Percentiles rank a stretch among this genome's conserved stretches.
phyloP scores from a whole-genome alignment of 2,888 invertebrate genomes.

The Leptodirus hochenwartii region DNA sequence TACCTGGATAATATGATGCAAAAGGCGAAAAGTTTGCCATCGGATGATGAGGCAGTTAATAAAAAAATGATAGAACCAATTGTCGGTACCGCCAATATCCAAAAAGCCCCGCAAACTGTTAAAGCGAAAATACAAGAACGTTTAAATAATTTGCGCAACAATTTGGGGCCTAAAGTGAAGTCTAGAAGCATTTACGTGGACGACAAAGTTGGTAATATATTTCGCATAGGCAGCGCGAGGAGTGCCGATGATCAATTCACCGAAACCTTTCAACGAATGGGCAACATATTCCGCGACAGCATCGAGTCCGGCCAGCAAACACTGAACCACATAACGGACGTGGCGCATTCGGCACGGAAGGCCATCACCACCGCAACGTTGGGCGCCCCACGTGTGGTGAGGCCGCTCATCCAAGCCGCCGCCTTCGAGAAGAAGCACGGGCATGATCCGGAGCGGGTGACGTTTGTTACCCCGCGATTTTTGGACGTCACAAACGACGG shows the following conservation, averaged over 20 bases:
- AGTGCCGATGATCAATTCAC: no score
- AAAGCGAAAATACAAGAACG: not conserved
- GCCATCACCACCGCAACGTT: constrained; percentile 16
- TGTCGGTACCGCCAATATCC: not conserved
- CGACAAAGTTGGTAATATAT: no score
- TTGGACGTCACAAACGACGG: constrained; percentile 11
- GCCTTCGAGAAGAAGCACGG: constrained; percentile 8
- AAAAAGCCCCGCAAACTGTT: constrained; percentile 5
- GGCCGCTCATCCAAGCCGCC: constrained; percentile 16
- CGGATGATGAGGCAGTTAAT: not conserved
- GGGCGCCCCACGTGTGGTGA: constrained; percentile 18
- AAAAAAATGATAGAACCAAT: constrained; percentile 3
- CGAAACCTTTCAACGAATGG: constrained; percentile 17
- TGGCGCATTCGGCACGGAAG: constrained; percentile 22
- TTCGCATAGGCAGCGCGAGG: no score
- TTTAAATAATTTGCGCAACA: no score
- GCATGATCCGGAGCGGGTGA: constrained; percentile 8
- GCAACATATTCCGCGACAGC: constrained; percentile 20
- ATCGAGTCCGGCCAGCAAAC: constrained; percentile 23
- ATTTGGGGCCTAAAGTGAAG: no score
- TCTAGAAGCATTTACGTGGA: no score
- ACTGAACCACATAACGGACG: constrained; percentile 20
- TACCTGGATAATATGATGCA: no score
- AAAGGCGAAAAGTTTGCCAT: constrained; percentile 1
- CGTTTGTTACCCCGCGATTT: constrained; percentile 13